Conservation (phyloP, 2,113 vertebrate species). For the Lepidothrix coronata region DNA sequence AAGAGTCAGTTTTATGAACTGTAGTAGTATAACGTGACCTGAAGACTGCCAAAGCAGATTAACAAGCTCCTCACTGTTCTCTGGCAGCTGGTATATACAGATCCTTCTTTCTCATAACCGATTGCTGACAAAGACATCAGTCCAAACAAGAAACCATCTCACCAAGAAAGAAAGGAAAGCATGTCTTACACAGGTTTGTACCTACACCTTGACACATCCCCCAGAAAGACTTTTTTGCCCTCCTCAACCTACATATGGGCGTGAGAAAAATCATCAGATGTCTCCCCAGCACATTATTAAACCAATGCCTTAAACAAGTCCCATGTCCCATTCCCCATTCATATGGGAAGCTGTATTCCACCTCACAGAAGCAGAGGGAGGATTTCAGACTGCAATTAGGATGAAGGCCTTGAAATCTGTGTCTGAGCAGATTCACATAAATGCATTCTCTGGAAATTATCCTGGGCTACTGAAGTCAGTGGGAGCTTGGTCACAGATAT, state of each 20-base stretch:
- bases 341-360: background rate
- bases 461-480: background rate
- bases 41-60: background rate
- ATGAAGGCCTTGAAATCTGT: background rate
- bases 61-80: background rate
- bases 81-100: background rate
- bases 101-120: background rate
- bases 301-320: background rate
- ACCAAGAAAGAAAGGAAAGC: background rate
- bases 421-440: background rate
- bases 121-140: background rate
- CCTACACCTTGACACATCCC: background rate
- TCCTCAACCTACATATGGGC: background rate
- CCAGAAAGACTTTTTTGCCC: background rate
- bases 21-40: background rate
- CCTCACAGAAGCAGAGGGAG: background rate
- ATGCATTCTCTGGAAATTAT: background rate
- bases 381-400: background rate
- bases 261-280: background rate
- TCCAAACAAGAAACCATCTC: background rate
- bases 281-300: background rate
- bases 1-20: background rate
- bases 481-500: background rate
- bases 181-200: background rate
- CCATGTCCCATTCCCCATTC: background rate